A percentile compares a stretch with the other conserved stretches of the same genome.
phyloP scores from a whole-genome alignment of 2,888 invertebrate genomes.

The Tribolium freemani region DNA sequence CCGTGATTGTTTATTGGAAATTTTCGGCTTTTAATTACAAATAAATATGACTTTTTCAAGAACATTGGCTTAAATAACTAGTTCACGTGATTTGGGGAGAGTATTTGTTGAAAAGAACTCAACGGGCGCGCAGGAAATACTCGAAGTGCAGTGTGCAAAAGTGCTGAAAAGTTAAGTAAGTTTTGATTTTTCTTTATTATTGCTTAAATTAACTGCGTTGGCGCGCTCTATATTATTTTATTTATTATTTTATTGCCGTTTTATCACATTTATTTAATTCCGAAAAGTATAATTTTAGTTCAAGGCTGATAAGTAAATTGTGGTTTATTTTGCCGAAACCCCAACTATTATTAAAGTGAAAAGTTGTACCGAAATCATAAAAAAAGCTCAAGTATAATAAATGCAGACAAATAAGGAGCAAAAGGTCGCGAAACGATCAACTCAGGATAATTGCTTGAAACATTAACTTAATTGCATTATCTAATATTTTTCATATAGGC shows the following conservation, averaged over 20 bases:
- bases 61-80: constrained; percentile 1
- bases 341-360: not conserved
- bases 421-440: not conserved
- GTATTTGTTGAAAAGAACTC: not conserved
- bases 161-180: not conserved
- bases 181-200: too few relatives aligned
- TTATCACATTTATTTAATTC: too few relatives aligned
- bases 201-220: too few relatives aligned
- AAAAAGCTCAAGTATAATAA: not conserved
- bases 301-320: not conserved
- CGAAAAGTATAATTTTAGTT: not conserved
- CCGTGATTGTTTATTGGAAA: constrained; percentile 8
- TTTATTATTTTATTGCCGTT: too few relatives aligned
- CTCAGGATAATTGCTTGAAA: too few relatives aligned
- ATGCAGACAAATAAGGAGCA: not conserved
- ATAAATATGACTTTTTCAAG: constrained; percentile 13
- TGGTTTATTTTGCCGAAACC: not conserved
- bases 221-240: too few relatives aligned
- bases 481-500: too few relatives aligned
- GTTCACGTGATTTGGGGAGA: not conserved
- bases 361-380: not conserved
- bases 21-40: constrained; percentile 7
- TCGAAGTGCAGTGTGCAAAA: not conserved
- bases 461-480: too few relatives aligned
- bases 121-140: not conserved